Evolutionary conservation across 2,113 vertebrate species (phyloP).

Genomic region (Chascanopsetta lugubris): DNA sequence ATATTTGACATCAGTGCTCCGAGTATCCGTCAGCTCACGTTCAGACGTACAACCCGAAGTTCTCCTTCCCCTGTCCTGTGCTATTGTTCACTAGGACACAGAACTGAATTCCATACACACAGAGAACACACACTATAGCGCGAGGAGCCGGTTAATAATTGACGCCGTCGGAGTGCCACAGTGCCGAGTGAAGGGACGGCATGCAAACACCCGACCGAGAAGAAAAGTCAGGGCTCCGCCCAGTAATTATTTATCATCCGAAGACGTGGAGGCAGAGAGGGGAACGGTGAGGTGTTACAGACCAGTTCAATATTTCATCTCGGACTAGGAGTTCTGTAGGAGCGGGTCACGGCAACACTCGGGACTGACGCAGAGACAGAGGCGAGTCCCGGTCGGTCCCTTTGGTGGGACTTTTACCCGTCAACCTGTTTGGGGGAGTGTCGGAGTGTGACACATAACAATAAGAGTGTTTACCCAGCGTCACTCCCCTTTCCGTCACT

Average conservation of each 20-base stretch:
- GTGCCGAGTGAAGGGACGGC: constrained; percentile 59
- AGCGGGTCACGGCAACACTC: constrained; percentile 15
- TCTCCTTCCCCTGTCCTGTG: background rate
- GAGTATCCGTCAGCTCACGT: background rate
- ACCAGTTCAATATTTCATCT: constrained; percentile 41
- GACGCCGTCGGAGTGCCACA: constrained; percentile 60
- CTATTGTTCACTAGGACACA: constrained; percentile 9
- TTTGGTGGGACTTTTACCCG: no score
- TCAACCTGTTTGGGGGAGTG: constrained; percentile 14
- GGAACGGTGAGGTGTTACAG: constrained; percentile 42
- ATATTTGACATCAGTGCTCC: no score
- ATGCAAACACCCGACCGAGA: constrained; percentile 65
- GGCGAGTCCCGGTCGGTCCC: constrained; percentile 21
- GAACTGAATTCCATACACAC: constrained; percentile 23
- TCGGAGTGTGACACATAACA: constrained; percentile 20
- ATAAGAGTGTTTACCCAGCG: constrained; percentile 53
- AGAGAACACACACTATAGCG: constrained; percentile 42
- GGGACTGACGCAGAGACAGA: constrained; percentile 26
- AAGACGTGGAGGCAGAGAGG: constrained; percentile 33
- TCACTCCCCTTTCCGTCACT: constrained; percentile 22
- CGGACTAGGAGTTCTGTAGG: constrained; percentile 35
- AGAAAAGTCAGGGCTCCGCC: constrained; percentile 59
- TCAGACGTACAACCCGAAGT: background rate
- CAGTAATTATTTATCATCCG: constrained; percentile 79
- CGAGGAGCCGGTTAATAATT: constrained; percentile 77